Evolutionary conservation across 2,888 invertebrate genomes (phyloP).

Genomic region (Eupsilia transversa): DNA sequence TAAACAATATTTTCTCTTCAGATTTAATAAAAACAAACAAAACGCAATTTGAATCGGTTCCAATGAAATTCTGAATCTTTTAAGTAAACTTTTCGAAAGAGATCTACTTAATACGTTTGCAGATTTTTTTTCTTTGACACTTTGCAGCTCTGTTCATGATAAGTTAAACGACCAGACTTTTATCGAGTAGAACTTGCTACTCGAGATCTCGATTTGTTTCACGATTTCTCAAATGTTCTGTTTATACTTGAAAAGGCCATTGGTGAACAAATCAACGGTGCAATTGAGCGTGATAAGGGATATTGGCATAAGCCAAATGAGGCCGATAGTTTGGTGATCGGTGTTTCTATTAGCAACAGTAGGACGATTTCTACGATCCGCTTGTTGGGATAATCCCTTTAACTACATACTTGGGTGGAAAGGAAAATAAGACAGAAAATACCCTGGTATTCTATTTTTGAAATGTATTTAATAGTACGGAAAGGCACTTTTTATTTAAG

Average conservation of each 20-base stretch:
- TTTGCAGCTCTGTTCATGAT: conserved; percentile 45
- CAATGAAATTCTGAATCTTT: conserved; percentile 35
- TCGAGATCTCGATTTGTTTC: conserved; percentile 32
- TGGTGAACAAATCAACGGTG: conserved; percentile 30
- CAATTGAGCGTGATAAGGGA: conserved; percentile 36
- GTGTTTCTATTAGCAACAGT: conserved; percentile 9
- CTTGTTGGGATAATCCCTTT: conserved; percentile 31
- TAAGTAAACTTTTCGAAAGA: conserved; percentile 38
- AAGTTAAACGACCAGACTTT: conserved; percentile 44
- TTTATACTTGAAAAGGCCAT: conserved; percentile 27
- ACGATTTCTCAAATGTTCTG: conserved; percentile 7
- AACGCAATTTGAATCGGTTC: conserved; percentile 18
- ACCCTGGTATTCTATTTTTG: too few relatives aligned
- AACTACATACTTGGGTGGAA: neutral
- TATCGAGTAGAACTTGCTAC: conserved; percentile 33
- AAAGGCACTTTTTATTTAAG: too few relatives aligned
- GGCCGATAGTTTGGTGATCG: conserved; percentile 27
- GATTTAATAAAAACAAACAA: conserved; percentile 14
- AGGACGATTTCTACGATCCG: neutral
- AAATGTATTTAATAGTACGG: too few relatives aligned
- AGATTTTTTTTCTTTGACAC: conserved; percentile 51
- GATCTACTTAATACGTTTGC: conserved; percentile 36
- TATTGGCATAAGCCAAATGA: conserved; percentile 30
- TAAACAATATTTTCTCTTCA: neutral
- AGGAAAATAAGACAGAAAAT: neutral